These are phyloP conservation scores for Metopolophium dirhodum DNA, from an alignment of 1,140 invertebrate genomes.

Conservation along the genomic window DNA sequence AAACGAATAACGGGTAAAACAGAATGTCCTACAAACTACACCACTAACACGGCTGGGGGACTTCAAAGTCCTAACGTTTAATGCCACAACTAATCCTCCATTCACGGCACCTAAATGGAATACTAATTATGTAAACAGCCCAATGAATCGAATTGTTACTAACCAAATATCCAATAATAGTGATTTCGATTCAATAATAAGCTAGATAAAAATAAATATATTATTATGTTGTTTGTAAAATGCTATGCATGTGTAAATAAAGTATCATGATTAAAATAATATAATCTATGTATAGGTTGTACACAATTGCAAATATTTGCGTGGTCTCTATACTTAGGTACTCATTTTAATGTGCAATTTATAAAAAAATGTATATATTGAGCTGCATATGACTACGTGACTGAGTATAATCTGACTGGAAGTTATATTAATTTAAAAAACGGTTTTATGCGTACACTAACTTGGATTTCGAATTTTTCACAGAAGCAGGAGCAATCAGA, in stretches of 20 bases:
- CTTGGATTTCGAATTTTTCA: slow-evolving; percentile 58
- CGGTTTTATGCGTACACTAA: background rate
- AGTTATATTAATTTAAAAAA: background rate
- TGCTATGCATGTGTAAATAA: background rate
- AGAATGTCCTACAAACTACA: background rate
- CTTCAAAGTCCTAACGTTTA: background rate
- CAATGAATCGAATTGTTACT: background rate
- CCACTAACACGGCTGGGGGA: background rate
- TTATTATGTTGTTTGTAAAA: background rate
- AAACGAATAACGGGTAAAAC: background rate
- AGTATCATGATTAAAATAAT: background rate
- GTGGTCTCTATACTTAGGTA: background rate
- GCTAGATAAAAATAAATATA: background rate
- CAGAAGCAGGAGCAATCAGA: slow-evolving; percentile 88
- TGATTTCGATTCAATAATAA: background rate
- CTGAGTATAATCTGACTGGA: background rate
- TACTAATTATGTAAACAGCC: background rate
- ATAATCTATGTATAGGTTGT: background rate
- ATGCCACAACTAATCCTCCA: background rate
- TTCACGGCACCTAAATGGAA: background rate
- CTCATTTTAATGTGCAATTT: background rate
- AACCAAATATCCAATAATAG: background rate
- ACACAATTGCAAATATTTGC: background rate
- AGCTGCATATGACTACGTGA: background rate
- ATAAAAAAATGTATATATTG: background rate